Base-by-base conservation (phyloP, 2,797 vertebrate genomes). In the Eleutherodactylus coqui region DNA sequence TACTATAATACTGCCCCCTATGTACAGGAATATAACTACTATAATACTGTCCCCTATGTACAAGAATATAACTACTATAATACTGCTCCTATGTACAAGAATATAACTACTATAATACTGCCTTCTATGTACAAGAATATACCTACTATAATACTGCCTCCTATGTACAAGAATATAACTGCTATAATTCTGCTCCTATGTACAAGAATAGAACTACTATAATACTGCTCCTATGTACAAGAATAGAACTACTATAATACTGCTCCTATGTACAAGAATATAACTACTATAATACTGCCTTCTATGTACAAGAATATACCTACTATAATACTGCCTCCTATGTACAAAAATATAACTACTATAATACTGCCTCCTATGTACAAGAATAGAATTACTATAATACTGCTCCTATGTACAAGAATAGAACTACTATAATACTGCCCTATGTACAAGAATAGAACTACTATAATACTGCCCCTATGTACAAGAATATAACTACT, bases 1-100 rank as follows among this genome's bases (percentile, higher is more conserved):
- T 64, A 64, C 60, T 64, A 64, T 64, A 64, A 64, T 64, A 64
- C 27, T 64, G 29, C 60, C 4, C n/a, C 60, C 60, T 64, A 64
- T 64, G n/a, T 64, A 34, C 60, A 34, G 17, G 60, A 64, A 32
- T 64, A 64, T 64, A 64, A 64, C 29, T 64, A 64, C 60, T 64
- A 64, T 64, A 64, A 64, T 64, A 64, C 60, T 64, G 60, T n/a
- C n/a, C 60, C n/a, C n/a, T n/a, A n/a, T n/a, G n/a, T n/a, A n/a
- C n/a, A n/a, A n/a, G n/a, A n/a, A n/a, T n/a, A n/a, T n/a, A n/a
- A n/a, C n/a, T n/a, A n/a, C n/a, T n/a, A 58, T 58, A 58, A 58
- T 58, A 58, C 24, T 58, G 55, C 17, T 19, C 49, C 49, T 51
- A 51, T n/a, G n/a, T n/a, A n/a, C n/a, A n/a, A n/a, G n/a, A n/a